Conservation (phyloP, 2,888 invertebrate genomes). For the Pyrrhosoma nymphula region DNA sequence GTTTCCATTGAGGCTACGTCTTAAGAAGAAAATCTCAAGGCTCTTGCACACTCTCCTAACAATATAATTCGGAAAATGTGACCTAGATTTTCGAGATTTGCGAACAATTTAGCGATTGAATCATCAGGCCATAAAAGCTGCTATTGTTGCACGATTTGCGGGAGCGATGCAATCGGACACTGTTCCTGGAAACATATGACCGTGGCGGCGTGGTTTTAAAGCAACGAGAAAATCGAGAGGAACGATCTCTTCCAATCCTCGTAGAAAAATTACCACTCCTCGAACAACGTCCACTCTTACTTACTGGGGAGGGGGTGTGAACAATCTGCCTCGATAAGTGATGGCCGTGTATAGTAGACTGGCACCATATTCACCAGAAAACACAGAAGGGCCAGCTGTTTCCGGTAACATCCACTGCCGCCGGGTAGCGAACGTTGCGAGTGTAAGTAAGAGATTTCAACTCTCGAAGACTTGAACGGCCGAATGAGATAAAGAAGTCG, state of each 20-base stretch:
- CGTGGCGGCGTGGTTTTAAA: neutral
- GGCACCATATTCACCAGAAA: neutral
- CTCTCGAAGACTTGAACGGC: neutral
- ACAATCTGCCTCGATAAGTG: neutral
- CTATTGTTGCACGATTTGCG: constrained; percentile 22
- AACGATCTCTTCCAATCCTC: neutral
- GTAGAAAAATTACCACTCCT: constrained; percentile 13
- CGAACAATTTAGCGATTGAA: constrained; percentile 2
- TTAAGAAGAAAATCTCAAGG: neutral
- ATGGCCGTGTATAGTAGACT: neutral
- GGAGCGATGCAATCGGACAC: constrained; percentile 32
- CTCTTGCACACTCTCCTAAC: neutral
- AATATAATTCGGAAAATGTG: neutral
- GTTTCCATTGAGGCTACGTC: neutral
- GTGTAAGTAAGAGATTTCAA: neutral
- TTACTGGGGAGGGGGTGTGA: neutral
- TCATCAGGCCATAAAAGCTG: constrained; percentile 3
- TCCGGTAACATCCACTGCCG: neutral
- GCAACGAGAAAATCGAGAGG: neutral
- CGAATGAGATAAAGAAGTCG: neutral
- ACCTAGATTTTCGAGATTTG: neutral
- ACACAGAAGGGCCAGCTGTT: neutral
- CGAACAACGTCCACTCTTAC: neutral
- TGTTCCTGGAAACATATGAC: constrained; percentile 1
- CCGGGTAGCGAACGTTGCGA: neutral